A percentile compares a stretch with the other conserved stretches of the same genome.
These are phyloP conservation scores for Anoncus sp. DNA, from an alignment of 2,888 invertebrate species.

Conservation along the genomic window DNA sequence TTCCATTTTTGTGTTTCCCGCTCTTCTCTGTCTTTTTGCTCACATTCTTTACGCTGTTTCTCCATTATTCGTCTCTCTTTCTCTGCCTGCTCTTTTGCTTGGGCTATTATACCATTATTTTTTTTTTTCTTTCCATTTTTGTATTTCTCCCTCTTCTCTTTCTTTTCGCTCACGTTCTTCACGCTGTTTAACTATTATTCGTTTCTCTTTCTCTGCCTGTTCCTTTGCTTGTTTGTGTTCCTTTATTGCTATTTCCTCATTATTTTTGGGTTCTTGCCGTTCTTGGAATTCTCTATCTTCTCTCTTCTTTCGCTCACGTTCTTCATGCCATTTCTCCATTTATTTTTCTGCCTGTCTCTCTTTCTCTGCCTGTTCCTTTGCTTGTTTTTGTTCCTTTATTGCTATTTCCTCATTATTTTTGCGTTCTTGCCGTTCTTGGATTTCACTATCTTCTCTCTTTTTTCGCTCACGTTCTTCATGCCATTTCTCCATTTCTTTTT, in stretches of 20 bases:
- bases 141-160: neutral
- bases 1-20: neutral
- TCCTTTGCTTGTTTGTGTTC: neutral
- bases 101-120: neutral
- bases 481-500: too few species aligned
- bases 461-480: too few species aligned
- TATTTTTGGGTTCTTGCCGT: neutral
- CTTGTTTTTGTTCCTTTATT: too few species aligned
- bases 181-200: neutral
- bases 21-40: neutral
- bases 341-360: too few species aligned
- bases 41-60: neutral
- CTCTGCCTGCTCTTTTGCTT: neutral
- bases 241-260: neutral
- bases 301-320: too few species aligned
- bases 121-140: neutral
- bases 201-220: neutral
- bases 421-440: too few species aligned
- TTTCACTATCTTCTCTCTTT: too few species aligned
- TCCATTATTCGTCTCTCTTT: neutral
- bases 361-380: too few species aligned
- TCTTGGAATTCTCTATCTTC: neutral
- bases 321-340: too few species aligned
- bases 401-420: too few species aligned
- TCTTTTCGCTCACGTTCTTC: neutral